phyloP scores from a whole-genome alignment of 2,113 vertebrate genomes.

The Podocnemis expansa region DNA sequence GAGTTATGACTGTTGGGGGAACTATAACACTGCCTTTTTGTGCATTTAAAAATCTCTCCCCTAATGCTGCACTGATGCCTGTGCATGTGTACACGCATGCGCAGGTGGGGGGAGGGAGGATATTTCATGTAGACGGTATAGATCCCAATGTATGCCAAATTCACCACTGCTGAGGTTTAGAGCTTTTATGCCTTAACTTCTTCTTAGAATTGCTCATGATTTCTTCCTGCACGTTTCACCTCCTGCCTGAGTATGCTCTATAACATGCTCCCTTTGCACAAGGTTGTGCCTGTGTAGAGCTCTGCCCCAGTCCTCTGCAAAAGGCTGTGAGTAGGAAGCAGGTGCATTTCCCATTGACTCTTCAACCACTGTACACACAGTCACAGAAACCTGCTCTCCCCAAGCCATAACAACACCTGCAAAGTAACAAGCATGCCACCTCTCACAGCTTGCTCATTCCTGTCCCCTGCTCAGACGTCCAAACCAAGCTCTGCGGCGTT shows the following conservation, averaged over 20 bases:
- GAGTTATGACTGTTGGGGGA: slow-evolving; percentile 37
- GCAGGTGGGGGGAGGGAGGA: neutral
- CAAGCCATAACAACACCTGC: neutral
- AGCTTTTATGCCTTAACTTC: neutral
- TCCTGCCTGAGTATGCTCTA: neutral
- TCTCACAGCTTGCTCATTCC: neutral
- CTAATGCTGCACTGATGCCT: slow-evolving; percentile 10
- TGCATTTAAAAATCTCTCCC: slow-evolving; percentile 27
- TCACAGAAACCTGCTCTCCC: neutral
- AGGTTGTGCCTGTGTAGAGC: neutral
- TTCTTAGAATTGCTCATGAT: neutral
- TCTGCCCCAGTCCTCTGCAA: neutral
- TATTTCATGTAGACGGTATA: neutral
- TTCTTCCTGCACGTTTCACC: neutral
- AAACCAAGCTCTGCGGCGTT: neutral
- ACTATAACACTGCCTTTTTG: neutral
- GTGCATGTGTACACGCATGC: neutral
- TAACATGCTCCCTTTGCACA: neutral
- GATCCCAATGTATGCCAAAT: neutral
- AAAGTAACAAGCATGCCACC: neutral
- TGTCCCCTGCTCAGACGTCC: neutral
- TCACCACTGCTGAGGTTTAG: neutral
- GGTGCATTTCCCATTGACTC: neutral
- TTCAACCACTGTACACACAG: neutral
- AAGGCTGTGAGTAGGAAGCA: neutral